Evolutionary conservation across 2,113 vertebrate genomes (phyloP), one percentile per base, ranked within the genome.

Genomic region (Phainopepla nitens): DNA sequence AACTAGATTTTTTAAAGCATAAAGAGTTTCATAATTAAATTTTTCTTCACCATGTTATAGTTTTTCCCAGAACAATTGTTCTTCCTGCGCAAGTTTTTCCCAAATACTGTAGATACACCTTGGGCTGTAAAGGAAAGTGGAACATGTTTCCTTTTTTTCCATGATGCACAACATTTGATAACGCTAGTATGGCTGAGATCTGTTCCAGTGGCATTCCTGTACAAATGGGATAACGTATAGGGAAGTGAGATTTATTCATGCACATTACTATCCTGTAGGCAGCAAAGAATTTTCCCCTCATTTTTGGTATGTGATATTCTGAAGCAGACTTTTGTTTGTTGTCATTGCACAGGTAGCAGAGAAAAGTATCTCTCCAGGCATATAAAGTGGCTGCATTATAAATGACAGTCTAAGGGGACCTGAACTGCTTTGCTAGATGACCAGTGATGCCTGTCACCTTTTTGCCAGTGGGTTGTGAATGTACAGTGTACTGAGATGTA

Each of bases 391-490:
- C 70, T 95, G 66, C 29, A 51, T 89, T 91, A 50, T 80, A 87
- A 94, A 93, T 82, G 77, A 36, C 73, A 75, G 29, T 64, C 49
- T 90, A 54, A 96, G 65, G 73, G 65, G 72, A 97, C 45, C 64
- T 11, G 22, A 84, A 70, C 78, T 69, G 56, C 75, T 91, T 91
- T 91, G 54, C 66, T 87, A 66, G 90, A 94, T 95, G 94, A 73
- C 94, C 95, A 77, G 91, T 70, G 91, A 86, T 77, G 87, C 90
- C 68, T 93, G 82, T 93, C 90, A 39, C 95, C 75, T 81, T 65
- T 86, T 95, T 95, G 82, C 87, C 24, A 0, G 44, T 88, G 90
- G 92, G 62, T 47, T 90, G 64, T 77, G 95, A 62, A 80, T 49
- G 39, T 58, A 78, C 50, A 75, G 28, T 5, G 69, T 89, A 53